Evolutionary conservation across 2,888 invertebrate genomes (phyloP).

Genomic region (Rhamnusium bicolor): DNA sequence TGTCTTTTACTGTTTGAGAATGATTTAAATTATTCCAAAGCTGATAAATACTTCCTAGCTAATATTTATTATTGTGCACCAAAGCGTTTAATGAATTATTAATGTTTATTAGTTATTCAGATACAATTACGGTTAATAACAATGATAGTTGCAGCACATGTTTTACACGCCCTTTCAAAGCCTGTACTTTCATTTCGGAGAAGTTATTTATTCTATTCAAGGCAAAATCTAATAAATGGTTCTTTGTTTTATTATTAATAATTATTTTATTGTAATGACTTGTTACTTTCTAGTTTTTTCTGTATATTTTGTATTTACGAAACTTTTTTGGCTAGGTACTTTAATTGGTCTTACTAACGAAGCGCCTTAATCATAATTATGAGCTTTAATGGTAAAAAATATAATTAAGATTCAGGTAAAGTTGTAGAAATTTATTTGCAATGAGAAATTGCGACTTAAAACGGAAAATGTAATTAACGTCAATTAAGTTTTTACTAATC

Average conservation of each 20-base stretch:
- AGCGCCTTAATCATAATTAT: too few species aligned
- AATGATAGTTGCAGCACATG: slow-evolving; percentile 6
- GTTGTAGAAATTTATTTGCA: too few species aligned
- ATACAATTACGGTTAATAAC: neutral
- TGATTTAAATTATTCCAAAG: too few species aligned
- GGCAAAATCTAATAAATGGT: slow-evolving; percentile 13
- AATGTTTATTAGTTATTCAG: neutral
- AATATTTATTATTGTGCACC: neutral
- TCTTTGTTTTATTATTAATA: slow-evolving; percentile 10
- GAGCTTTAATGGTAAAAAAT: too few species aligned
- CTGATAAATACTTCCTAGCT: neutral
- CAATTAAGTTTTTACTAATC: too few species aligned
- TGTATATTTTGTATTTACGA: neutral
- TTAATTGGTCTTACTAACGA: too few species aligned
- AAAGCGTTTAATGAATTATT: neutral
- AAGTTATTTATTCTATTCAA: slow-evolving; percentile 14
- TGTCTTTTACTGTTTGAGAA: too few species aligned
- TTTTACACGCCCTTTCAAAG: slow-evolving; percentile 18
- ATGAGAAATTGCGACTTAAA: too few species aligned
- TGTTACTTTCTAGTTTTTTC: too few species aligned
- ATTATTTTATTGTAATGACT: neutral
- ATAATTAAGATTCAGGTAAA: too few species aligned
- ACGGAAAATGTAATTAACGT: too few species aligned
- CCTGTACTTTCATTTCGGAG: slow-evolving; percentile 23
- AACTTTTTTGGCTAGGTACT: too few species aligned